Percentiles rank a stretch among this genome's conserved stretches.
Evolutionary conservation across 2,888 invertebrate species (phyloP).

Genomic region (Hymenopus coronatus): DNA sequence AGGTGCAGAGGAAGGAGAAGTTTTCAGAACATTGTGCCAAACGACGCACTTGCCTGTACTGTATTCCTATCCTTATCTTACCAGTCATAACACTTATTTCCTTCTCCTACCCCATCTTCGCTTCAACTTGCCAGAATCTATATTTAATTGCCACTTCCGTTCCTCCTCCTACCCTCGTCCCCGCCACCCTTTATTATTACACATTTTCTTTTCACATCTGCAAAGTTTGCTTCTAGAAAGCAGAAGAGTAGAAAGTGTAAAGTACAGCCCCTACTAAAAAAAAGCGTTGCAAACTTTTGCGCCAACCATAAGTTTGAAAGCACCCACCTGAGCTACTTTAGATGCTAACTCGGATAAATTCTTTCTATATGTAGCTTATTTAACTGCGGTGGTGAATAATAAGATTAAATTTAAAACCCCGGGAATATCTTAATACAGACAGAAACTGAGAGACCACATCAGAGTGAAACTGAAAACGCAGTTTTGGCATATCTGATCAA

Average conservation of each 20-base stretch:
- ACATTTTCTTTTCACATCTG: slow-evolving; percentile 15
- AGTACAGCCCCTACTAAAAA: background rate
- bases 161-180: background rate
- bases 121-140: slow-evolving; percentile 18
- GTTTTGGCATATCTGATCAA: too few species aligned
- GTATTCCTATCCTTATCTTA: background rate
- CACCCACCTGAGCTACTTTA: too few species aligned
- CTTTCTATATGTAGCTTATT: too few species aligned
- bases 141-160: slow-evolving; percentile 23
- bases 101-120: background rate
- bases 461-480: too few species aligned
- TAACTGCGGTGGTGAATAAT: too few species aligned
- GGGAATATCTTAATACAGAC: too few species aligned
- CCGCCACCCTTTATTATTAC: slow-evolving; percentile 5
- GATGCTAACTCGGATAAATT: too few species aligned
- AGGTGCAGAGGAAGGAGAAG: background rate
- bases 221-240: background rate
- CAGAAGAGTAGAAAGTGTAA: background rate
- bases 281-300: background rate
- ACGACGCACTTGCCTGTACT: background rate
- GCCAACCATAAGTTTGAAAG: too few species aligned
- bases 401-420: too few species aligned
- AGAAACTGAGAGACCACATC: too few species aligned
- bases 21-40: background rate
- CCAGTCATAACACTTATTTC: background rate